A percentile compares a stretch with the other conserved stretches of the same genome.
These are phyloP conservation scores for Phyllotreta striolata DNA, from an alignment of 2,888 invertebrate genomes.

Conservation along the genomic window DNA sequence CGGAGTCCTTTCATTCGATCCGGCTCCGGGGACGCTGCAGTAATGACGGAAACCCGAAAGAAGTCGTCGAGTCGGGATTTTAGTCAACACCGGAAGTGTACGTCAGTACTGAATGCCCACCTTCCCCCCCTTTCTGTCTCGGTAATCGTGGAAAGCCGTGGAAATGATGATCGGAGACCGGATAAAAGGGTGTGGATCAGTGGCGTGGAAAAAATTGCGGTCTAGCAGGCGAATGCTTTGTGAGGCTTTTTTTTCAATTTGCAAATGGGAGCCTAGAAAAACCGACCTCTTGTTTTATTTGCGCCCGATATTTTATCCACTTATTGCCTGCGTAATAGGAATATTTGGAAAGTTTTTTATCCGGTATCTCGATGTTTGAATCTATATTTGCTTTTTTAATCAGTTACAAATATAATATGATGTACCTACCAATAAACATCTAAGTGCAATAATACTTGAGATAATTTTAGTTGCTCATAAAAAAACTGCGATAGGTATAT, in stretches of 20 bases:
- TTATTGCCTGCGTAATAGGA: background rate
- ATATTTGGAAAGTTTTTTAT: background rate
- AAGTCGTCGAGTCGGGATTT: constrained; percentile 24
- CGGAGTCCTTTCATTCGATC: background rate
- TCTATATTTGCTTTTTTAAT: no score
- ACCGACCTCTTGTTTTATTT: constrained; percentile 5
- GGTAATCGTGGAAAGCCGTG: constrained; percentile 32
- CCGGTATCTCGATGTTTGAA: no score
- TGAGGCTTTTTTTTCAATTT: constrained; percentile 21
- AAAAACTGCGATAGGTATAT: no score
- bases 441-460: no score
- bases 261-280: constrained; percentile 4
- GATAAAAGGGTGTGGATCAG: constrained; percentile 35
- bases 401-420: no score
- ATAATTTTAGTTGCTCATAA: no score
- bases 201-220: constrained; percentile 36
- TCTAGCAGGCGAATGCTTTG: constrained; percentile 23
- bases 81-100: constrained; percentile 30
- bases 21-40: background rate
- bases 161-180: constrained; percentile 38
- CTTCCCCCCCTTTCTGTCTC: constrained; percentile 22
- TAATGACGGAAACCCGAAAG: constrained; percentile 13
- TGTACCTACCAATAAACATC: no score
- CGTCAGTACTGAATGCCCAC: constrained; percentile 28
- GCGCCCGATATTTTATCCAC: constrained; percentile 13